phyloP scores from a whole-genome alignment of 2,888 invertebrate species.

The Busseola fusca region DNA sequence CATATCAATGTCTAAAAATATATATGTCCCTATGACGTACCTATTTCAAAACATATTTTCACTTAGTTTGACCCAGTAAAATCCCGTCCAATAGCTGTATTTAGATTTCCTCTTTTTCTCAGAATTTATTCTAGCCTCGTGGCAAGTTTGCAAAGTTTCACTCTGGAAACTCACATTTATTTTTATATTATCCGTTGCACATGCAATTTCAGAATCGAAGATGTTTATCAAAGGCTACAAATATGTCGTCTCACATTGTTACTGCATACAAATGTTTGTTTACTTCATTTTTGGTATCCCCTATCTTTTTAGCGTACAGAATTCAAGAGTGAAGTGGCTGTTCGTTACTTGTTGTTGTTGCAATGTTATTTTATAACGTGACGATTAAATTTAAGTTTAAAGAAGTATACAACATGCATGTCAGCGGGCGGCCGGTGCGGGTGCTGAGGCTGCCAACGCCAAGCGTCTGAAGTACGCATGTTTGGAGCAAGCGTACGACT shows the following conservation, averaged over 20 bases:
- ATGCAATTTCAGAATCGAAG: constrained; percentile 41
- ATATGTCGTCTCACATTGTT: constrained; percentile 27
- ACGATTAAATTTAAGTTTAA: too few relatives aligned
- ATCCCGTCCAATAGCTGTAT: constrained; percentile 32
- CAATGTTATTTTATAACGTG: neutral
- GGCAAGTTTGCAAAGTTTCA: constrained; percentile 37
- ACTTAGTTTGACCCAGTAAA: constrained; percentile 15
- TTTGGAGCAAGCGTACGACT: too few relatives aligned
- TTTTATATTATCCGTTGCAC: constrained; percentile 44
- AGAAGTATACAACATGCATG: too few relatives aligned
- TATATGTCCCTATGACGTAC: neutral
- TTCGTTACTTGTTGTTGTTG: neutral
- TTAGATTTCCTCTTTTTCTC: constrained; percentile 45
- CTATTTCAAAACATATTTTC: neutral
- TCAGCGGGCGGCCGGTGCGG: too few relatives aligned
- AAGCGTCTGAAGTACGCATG: too few relatives aligned
- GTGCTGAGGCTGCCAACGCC: too few relatives aligned
- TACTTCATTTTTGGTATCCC: neutral
- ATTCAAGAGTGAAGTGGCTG: neutral
- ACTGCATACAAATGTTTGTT: constrained; percentile 26
- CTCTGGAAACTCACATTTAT: constrained; percentile 38
- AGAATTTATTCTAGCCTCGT: constrained; percentile 35
- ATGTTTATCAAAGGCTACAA: constrained; percentile 41
- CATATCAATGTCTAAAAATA: neutral
- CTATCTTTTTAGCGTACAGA: neutral